These are phyloP conservation scores for Pipistrellus pygmaeus DNA, from an alignment of 2,797 vertebrate species.

Conservation along the genomic window DNA sequence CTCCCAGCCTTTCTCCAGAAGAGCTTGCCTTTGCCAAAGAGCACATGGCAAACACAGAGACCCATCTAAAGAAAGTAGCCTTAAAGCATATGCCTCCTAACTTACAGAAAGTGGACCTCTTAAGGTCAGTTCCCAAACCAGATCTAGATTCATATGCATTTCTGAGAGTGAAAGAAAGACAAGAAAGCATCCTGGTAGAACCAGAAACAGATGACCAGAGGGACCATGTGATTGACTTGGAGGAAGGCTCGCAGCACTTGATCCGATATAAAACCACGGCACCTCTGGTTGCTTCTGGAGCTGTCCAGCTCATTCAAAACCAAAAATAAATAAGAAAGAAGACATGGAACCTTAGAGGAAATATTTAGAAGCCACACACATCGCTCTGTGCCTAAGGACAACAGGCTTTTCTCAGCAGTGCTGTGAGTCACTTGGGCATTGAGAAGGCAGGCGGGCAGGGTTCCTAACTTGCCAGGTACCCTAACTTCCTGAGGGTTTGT, in stretches of 20 bases:
- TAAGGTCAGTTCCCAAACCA: slow-evolving; percentile 96
- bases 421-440: fast-evolving
- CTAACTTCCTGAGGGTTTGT: background rate
- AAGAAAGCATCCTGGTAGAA: slow-evolving; percentile 97
- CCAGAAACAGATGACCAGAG: slow-evolving; percentile 96
- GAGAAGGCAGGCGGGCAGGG: background rate
- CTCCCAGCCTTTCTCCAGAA: slow-evolving; percentile 94
- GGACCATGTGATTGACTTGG: slow-evolving; percentile 96
- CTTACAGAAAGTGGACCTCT: slow-evolving; percentile 94
- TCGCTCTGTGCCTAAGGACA: background rate
- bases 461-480: fast-evolving
- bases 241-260: slow-evolving; percentile 96
- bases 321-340: background rate
- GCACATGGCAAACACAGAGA: slow-evolving; percentile 96
- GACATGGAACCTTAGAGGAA: fast-evolving
- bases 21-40: slow-evolving; percentile 97
- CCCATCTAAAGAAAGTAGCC: slow-evolving; percentile 92
- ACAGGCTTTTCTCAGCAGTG: background rate
- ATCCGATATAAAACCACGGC: slow-evolving; percentile 96
- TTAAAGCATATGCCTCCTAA: slow-evolving; percentile 98
- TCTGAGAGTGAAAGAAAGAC: slow-evolving; percentile 94
- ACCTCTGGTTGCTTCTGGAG: slow-evolving; percentile 95
- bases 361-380: background rate
- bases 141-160: slow-evolving; percentile 98
- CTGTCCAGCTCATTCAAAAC: slow-evolving; percentile 95